A percentile compares a stretch with the other conserved stretches of the same genome.
These are phyloP conservation scores for Dendrolimus kikuchii DNA, from an alignment of 1,140 invertebrate species.

Conservation along the genomic window DNA sequence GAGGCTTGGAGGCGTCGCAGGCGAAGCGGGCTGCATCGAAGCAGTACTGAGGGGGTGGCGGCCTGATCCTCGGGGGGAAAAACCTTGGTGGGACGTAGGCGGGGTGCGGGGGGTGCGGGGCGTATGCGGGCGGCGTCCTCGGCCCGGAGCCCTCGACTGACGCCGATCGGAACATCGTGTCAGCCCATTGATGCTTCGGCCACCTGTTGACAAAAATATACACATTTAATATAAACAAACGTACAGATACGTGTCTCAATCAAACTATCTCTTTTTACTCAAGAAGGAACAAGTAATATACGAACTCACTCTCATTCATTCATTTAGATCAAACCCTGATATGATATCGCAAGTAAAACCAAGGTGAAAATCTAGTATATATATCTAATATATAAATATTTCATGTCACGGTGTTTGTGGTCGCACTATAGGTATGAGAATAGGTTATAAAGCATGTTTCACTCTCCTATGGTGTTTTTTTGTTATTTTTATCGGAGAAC, in stretches of 20 bases:
- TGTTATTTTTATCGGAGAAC: too few species aligned
- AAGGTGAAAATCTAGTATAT: too few species aligned
- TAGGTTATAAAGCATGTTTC: too few species aligned
- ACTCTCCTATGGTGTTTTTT: too few species aligned
- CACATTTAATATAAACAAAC: neutral
- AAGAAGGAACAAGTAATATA: too few species aligned
- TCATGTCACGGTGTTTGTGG: too few species aligned
- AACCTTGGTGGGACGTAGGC: conserved; percentile 50
- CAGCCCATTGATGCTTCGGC: conserved; percentile 51
- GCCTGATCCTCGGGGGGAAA: conserved; percentile 57
- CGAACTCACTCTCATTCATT: too few species aligned
- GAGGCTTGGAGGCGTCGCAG: conserved; percentile 60
- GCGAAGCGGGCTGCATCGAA: conserved; percentile 69
- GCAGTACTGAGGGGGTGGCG: conserved; percentile 65
- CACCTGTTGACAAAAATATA: conserved; percentile 39
- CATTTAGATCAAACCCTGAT: too few species aligned
- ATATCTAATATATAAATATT: too few species aligned
- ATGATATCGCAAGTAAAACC: too few species aligned
- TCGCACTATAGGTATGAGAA: too few species aligned
- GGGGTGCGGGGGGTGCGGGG: conserved; percentile 42
- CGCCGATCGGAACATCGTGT: conserved; percentile 62
- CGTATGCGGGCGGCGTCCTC: conserved; percentile 62
- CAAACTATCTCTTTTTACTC: too few species aligned
- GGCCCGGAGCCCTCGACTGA: conserved; percentile 64
- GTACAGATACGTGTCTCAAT: neutral